These are phyloP conservation scores for Pelusios castaneus DNA, from an alignment of 2,113 vertebrate genomes.

Conservation along the genomic window DNA sequence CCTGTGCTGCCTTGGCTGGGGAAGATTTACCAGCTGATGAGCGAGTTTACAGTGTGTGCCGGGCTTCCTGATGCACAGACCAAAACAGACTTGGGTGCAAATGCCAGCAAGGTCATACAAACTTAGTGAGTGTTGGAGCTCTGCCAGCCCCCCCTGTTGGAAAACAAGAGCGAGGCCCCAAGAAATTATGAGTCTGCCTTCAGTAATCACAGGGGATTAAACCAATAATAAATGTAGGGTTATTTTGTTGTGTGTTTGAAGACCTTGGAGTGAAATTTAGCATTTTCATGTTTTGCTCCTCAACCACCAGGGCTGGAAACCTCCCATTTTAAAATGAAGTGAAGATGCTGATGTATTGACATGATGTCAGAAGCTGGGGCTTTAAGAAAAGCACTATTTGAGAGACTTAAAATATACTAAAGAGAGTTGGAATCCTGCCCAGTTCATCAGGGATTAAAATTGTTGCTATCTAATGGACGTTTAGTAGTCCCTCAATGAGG, in stretches of 20 bases:
- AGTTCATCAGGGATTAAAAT: not conserved
- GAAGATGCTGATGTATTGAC: not conserved
- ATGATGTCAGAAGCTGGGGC: not conserved
- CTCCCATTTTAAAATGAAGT: not conserved
- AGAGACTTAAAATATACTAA: not conserved
- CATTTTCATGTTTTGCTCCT: not conserved
- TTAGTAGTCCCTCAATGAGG: too few species aligned
- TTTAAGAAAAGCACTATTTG: not conserved
- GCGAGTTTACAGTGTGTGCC: rapidly evolving
- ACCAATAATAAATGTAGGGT: not conserved
- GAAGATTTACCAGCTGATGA: not conserved
- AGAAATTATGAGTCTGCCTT: not conserved
- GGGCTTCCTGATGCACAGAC: not conserved
- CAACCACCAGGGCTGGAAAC: not conserved
- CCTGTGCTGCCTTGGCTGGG: not conserved
- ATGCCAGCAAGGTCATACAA: not conserved
- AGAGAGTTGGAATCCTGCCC: not conserved
- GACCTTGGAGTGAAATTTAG: not conserved
- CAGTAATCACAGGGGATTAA: not conserved
- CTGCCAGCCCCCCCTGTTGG: not conserved
- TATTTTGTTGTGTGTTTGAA: not conserved
- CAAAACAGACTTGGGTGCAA: not conserved
- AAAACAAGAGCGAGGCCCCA: not conserved
- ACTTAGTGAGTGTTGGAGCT: not conserved
- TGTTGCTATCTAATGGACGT: rapidly evolving